These are phyloP conservation scores for Enteromius treurensis DNA, from an alignment of 2,797 vertebrate genomes.

Conservation along the genomic window DNA sequence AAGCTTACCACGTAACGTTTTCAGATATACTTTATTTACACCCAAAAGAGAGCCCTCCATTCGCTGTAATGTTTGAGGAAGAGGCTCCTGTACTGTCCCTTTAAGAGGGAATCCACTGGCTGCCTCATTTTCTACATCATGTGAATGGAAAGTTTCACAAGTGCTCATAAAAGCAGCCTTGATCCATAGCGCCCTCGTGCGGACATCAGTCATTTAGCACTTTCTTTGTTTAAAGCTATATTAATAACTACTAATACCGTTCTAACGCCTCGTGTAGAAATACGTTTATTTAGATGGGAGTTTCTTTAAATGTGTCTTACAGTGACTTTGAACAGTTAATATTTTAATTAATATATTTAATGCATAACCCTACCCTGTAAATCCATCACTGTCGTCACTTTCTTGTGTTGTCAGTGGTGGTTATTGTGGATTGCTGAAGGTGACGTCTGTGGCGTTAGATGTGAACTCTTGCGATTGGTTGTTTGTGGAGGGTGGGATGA, in stretches of 20 bases:
- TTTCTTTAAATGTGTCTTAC: constrained; percentile 3
- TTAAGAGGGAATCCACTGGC: constrained; percentile 28
- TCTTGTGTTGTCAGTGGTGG: constrained; percentile 41
- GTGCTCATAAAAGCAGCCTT: neutral
- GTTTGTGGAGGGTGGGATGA: neutral
- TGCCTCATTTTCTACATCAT: constrained; percentile 37
- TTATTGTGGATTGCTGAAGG: constrained; percentile 43
- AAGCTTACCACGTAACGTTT: neutral
- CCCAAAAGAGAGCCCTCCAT: neutral
- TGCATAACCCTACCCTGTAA: neutral
- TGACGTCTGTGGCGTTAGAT: constrained; percentile 27
- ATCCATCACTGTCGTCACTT: constrained; percentile 31
- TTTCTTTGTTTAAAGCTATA: constrained; percentile 7
- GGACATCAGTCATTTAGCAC: constrained; percentile 4
- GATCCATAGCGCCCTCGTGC: constrained; percentile 24
- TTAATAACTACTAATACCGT: neutral
- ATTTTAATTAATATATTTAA: neutral
- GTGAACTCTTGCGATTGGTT: constrained; percentile 7
- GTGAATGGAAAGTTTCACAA: constrained; percentile 35
- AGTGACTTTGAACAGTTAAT: neutral
- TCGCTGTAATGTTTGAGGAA: constrained; percentile 6
- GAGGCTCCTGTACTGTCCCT: neutral
- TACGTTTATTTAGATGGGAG: neutral
- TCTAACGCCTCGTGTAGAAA: constrained; percentile 1
- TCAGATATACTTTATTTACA: neutral